Conservation (phyloP, 2,113 vertebrate genomes). For the Syrmaticus mikado region DNA sequence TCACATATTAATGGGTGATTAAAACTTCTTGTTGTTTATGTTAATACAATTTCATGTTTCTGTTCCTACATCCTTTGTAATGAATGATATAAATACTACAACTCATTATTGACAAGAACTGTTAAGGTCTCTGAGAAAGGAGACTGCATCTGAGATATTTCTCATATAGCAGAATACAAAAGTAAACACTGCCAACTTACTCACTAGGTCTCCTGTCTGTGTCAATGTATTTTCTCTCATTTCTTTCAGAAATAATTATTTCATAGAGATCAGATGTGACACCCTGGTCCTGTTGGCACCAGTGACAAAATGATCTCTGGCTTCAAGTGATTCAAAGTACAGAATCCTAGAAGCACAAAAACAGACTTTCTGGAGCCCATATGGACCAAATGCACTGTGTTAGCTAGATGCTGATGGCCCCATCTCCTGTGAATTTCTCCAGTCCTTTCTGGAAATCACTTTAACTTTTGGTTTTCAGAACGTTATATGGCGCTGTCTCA, state of each 20-base stretch:
- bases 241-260: not conserved
- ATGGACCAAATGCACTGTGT: not conserved
- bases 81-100: not conserved
- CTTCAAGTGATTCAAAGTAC: not conserved
- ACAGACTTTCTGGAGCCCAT: not conserved
- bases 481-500: not conserved
- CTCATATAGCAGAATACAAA: not conserved
- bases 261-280: not conserved
- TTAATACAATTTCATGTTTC: not conserved
- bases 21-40: not conserved
- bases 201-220: not conserved
- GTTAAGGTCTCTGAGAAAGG: not conserved
- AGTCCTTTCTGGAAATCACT: not conserved
- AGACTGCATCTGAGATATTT: not conserved
- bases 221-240: not conserved
- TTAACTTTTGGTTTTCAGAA: not conserved
- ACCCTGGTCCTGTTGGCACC: not conserved
- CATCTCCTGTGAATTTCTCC: not conserved
- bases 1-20: not conserved
- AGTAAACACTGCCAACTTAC: not conserved
- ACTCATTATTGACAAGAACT: not conserved
- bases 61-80: not conserved
- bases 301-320: not conserved
- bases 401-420: not conserved
- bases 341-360: not conserved